Evolutionary conservation across 2,113 vertebrate species (phyloP).

Genomic region (Bufo gargarizans): DNA sequence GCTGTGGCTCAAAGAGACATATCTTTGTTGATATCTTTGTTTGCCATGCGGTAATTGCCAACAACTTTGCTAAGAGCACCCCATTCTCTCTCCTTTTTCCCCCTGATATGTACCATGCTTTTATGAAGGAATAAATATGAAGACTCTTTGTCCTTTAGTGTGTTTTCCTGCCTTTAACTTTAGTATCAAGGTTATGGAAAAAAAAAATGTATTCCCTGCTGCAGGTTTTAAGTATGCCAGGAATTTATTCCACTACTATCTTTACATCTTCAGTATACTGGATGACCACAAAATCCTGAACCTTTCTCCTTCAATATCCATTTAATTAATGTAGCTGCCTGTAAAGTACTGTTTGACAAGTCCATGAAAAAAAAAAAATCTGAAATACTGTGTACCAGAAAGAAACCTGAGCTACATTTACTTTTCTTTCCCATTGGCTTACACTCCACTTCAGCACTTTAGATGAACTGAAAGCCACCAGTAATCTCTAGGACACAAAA

Average conservation of each 20-base stretch:
- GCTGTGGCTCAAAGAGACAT: too few species aligned
- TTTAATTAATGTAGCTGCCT: slow-evolving; percentile 32
- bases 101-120: not conserved
- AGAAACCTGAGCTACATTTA: slow-evolving; percentile 16
- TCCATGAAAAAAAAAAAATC: slow-evolving; percentile 1
- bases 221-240: not conserved
- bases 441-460: not conserved
- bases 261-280: slow-evolving; percentile 15
- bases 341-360: slow-evolving; percentile 21
- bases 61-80: too few species aligned
- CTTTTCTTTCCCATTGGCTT: not conserved
- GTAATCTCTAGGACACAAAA: not conserved
- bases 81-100: not conserved
- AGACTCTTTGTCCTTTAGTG: not conserved
- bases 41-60: too few species aligned
- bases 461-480: not conserved
- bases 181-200: not conserved
- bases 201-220: not conserved
- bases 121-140: not conserved
- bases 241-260: slow-evolving; percentile 9
- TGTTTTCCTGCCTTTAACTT: not conserved
- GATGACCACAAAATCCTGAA: slow-evolving; percentile 7
- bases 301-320: slow-evolving; percentile 1
- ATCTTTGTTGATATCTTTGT: too few species aligned
- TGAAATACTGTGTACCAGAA: not conserved